phyloP scores from a whole-genome alignment of 2,888 invertebrate species.

The Nasonovia ribisnigri region DNA sequence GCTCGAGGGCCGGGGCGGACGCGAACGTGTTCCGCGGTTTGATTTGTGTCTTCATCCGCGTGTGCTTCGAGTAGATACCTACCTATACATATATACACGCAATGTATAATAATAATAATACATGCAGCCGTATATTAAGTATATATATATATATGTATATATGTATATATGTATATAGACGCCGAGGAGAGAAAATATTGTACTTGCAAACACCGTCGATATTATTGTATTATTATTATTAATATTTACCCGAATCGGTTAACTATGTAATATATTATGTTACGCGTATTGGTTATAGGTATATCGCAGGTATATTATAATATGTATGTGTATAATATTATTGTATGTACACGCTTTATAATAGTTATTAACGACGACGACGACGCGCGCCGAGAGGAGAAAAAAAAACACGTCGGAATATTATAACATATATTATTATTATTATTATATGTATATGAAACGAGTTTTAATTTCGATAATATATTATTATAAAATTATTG shows the following conservation, averaged over 20 bases:
- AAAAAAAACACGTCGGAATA: conserved; percentile 5
- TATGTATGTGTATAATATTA: neutral
- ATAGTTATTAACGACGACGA: conserved; percentile 6
- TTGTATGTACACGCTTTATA: neutral
- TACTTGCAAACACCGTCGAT: neutral
- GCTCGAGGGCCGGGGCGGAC: conserved; percentile 25
- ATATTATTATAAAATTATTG: conserved; percentile 21
- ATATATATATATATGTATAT: neutral
- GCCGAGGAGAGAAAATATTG: neutral
- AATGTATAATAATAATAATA: neutral
- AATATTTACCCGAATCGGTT: neutral
- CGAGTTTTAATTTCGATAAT: conserved; percentile 41
- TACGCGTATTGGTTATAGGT: neutral
- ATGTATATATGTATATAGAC: too few relatives aligned
- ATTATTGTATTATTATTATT: neutral
- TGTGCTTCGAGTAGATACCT: neutral
- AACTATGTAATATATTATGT: neutral
- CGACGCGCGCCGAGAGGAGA: neutral
- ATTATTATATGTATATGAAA: neutral
- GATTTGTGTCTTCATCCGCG: conserved; percentile 56
- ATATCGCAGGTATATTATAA: neutral
- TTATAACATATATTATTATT: neutral
- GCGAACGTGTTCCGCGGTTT: conserved; percentile 41
- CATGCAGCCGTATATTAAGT: neutral
- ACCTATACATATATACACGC: neutral